Base-by-base conservation (phyloP, 2,113 vertebrate species). In the Isichthys henryi region DNA sequence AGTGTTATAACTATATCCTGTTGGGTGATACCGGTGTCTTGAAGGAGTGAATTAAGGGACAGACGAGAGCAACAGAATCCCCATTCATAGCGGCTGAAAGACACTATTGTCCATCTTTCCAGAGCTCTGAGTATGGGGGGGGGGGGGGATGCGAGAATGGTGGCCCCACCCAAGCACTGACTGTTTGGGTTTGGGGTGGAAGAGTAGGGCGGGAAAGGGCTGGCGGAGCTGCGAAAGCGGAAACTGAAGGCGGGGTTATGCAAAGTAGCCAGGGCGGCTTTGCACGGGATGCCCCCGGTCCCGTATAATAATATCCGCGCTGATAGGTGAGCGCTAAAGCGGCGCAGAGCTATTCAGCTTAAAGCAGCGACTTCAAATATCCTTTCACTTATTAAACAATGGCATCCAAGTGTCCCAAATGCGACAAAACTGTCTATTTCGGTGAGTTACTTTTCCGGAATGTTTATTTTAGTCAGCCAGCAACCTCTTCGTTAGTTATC, bases 341-440 rank as follows among this genome's bases (percentile, higher is more conserved):
- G 15, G 52, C 39, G 85, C 74, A n/a, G 45, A 31, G 31, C 88
- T 86, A 48, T 2, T 35, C 77, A 39, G n/a, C 15, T 43, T 27
- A 83, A 62, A 82, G 56, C 27, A 91, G 88, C 91, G 88, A 90
- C 46, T 84, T 48, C 23, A n/a, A 48, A 9, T 48, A 23, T 35
- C 3, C 10, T 19, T 27, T 35, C 5, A 48, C 49, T 35, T 87
- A 23, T 21, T 88, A 27, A 88, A 92, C n/a, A 93, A 98, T 99
- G 97, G 95, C 97, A 88, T 98, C 98, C 93, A 98, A 98, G 94
- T 99, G 98, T 91, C 97, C 98, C 74, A 98, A 98, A 95, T 98
- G 98, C 93, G 97, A 97, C 52, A 98, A 98, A 95, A 97, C 97
- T 46, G 98, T 99, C 89, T 99, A 98, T 93, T 99, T 99, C 90